Conservation (phyloP, 1,140 invertebrate species). For the Liolophura sinensis region DNA sequence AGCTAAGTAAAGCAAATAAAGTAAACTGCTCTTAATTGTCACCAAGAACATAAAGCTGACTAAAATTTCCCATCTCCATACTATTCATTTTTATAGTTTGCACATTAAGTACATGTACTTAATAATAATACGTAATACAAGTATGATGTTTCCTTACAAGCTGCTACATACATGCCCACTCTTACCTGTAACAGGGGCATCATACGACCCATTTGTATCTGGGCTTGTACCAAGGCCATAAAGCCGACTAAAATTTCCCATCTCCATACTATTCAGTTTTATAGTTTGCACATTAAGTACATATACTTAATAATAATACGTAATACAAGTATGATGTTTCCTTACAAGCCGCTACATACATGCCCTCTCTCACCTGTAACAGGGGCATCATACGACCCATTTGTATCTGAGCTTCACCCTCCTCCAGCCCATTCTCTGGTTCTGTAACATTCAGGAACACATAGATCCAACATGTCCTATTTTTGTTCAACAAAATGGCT, state of each 20-base stretch:
- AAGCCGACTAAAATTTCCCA: no score
- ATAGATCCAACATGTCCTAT: no score
- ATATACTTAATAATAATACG: no score
- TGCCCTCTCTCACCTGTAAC: constrained; percentile 62
- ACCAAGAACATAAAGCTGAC: not conserved
- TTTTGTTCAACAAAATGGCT: no score
- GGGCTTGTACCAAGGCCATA: constrained; percentile 49
- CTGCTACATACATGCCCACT: not conserved
- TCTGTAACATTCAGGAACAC: constrained; percentile 28
- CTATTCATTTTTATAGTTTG: not conserved
- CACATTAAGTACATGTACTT: not conserved
- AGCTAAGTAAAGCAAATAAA: no score
- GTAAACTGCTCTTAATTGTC: no score
- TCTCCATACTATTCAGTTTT: no score
- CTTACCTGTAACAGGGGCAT: constrained; percentile 65
- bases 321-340: not conserved
- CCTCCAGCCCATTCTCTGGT: constrained; percentile 49
- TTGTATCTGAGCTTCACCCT: constrained; percentile 61
- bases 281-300: not conserved
- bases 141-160: not conserved
- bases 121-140: no score
- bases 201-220: constrained; percentile 62
- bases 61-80: no score
- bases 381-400: constrained; percentile 62
- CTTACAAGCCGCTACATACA: not conserved